Base-by-base conservation (phyloP, 1,140 invertebrate species). In the Zaprionus capensis region DNA sequence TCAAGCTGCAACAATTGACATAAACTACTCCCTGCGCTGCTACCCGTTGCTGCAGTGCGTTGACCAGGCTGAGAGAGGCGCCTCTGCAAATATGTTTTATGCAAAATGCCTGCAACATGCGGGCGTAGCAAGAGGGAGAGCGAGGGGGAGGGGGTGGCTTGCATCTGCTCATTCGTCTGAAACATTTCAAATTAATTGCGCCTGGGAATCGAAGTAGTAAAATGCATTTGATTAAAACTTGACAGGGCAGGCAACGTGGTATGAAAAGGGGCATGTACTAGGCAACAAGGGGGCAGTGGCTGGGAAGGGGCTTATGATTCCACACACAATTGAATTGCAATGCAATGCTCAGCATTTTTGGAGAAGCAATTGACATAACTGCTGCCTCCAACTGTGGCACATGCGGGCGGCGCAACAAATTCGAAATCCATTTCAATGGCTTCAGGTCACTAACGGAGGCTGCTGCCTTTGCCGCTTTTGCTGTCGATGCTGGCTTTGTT, bases 121-220 rank as follows among this genome's bases (percentile, higher is more conserved):
- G 56, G 28, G 24, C 15, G 5, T 12, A 31, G 17, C 11, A 72
- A 78, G 79, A 80, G 80, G 79, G 74, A 36, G 12, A 26, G 20
- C 2, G 28, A 80, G 80, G 79, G 79, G 34, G 31, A 22, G n/a
- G 7, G 28, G 70, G 55, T 20, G 28, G 24, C 36, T 26, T 58
- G 70, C 65, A 55, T 72, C 44, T 78, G 83, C 58, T 80, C 78
- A 77, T 73, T 86, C 71, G 70, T 51, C 65, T 83, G 71, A 82
- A 90, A 90, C 85, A 90, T 90, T 91, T 91, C 79, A 91, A 90
- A 91, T 90, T 90, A 90, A 90, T 90, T 90, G 85, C 85, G 82
- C 73, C 67, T 72, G 85, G 85, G 85, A 90, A 86, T 90, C 86
- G 86, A 90, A 91, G 85, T 81, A 88, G 83, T 58, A 72, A 56